phyloP scores from a whole-genome alignment of 2,113 vertebrate genomes.

The Megaleporinus macrocephalus region DNA sequence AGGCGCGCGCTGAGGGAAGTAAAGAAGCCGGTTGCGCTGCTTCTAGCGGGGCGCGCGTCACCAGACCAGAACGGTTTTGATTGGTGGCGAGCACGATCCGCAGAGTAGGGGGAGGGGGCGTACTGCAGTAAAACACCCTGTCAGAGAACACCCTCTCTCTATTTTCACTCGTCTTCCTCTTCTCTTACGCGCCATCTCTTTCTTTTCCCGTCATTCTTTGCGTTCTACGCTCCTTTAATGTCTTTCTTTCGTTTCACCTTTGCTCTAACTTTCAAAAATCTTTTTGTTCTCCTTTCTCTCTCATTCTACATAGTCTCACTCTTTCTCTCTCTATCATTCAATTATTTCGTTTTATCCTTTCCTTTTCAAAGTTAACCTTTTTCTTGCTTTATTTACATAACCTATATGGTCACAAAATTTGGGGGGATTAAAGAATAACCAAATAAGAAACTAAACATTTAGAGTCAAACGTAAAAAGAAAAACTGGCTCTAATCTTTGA shows the following conservation, averaged over 20 bases:
- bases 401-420: too few relatives aligned
- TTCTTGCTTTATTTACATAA: too few relatives aligned
- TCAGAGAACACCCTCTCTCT: not conserved
- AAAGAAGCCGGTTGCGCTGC: constrained; percentile 24
- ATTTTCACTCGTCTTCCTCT: not conserved
- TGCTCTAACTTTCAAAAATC: too few relatives aligned
- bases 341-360: too few relatives aligned
- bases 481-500: too few relatives aligned
- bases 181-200: constrained; percentile 50
- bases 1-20: not conserved
- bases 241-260: constrained; percentile 33
- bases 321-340: constrained; percentile 36
- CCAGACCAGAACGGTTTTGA: not conserved
- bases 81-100: constrained; percentile 70
- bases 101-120: constrained; percentile 64
- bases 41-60: constrained; percentile 50
- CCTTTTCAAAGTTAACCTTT: too few relatives aligned
- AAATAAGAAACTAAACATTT: too few relatives aligned
- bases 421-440: too few relatives aligned
- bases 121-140: constrained; percentile 76
- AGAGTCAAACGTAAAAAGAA: too few relatives aligned
- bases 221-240: not conserved
- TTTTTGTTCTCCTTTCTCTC: not conserved
- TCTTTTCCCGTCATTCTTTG: constrained; percentile 63
- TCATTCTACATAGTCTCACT: not conserved